Evolutionary conservation across 2,113 vertebrate genomes (phyloP).

Genomic region (Siniperca knerii): DNA sequence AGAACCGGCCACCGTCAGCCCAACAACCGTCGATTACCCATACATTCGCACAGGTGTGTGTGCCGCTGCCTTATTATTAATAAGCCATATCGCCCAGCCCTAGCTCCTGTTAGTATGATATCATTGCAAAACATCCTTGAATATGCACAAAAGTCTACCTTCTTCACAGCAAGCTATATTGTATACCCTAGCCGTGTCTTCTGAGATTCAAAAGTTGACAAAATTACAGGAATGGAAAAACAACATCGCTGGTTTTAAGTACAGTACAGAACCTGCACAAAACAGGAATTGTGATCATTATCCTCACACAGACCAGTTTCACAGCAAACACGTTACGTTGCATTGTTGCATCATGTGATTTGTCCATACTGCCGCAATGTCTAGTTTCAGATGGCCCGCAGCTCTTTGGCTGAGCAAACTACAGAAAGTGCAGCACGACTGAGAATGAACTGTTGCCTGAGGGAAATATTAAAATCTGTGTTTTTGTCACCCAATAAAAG

Average conservation of each 20-base stretch:
- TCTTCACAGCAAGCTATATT: neutral
- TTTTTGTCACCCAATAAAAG: neutral
- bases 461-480: neutral
- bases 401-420: neutral
- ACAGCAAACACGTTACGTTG: neutral
- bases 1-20: too few species aligned
- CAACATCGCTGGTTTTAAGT: neutral
- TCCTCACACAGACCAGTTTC: neutral
- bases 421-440: neutral
- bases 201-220: neutral
- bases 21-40: too few species aligned
- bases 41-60: too few species aligned
- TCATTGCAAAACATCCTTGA: neutral
- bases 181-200: neutral
- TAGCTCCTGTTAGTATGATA: neutral
- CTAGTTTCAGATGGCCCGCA: neutral
- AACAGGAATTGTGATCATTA: too few species aligned
- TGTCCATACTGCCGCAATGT: too few species aligned
- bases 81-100: too few species aligned
- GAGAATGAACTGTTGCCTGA: neutral
- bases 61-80: too few species aligned
- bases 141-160: neutral
- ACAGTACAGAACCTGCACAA: neutral
- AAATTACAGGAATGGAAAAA: neutral
- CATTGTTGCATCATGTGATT: constrained; percentile 4